These are phyloP conservation scores for Empidonax traillii DNA, from an alignment of 2,113 vertebrate species.

Conservation along the genomic window DNA sequence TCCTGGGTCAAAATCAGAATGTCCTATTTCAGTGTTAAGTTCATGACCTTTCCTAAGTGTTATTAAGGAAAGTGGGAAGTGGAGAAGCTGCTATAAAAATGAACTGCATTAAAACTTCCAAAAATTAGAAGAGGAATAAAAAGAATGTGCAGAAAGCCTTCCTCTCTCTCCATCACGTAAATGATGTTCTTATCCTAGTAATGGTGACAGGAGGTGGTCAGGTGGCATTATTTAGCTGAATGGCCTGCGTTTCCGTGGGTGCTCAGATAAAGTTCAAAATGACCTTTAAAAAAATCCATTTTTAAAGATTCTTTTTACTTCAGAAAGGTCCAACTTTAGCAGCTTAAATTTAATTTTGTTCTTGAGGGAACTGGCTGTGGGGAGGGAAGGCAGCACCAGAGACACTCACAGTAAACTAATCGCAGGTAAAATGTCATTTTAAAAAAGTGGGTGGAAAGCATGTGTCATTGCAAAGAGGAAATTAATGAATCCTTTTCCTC, in stretches of 20 bases:
- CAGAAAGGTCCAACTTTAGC: constrained; percentile 63
- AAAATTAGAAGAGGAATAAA: background rate
- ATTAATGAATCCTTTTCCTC: constrained; percentile 26
- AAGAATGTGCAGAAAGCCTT: background rate
- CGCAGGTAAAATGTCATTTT: constrained; percentile 58
- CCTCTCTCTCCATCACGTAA: background rate
- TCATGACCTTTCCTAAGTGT: background rate
- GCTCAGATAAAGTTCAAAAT: constrained; percentile 69
- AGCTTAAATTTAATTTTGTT: constrained; percentile 70
- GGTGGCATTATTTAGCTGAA: constrained; percentile 67
- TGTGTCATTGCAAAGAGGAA: constrained; percentile 18
- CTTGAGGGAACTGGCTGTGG: constrained; percentile 38
- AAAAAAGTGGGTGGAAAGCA: constrained; percentile 34
- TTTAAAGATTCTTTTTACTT: constrained; percentile 72
- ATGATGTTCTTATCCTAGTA: constrained; percentile 51
- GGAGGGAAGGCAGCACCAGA: background rate
- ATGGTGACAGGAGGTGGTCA: constrained; percentile 62
- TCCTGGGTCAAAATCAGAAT: background rate
- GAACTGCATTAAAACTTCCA: background rate
- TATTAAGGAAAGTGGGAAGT: background rate
- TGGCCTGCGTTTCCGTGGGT: constrained; percentile 11
- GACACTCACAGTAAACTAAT: constrained; percentile 51
- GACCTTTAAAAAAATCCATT: constrained; percentile 75
- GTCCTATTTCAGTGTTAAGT: background rate
- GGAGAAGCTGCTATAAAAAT: background rate